A percentile compares a stretch with the other conserved stretches of the same genome.
Conservation (phyloP, 1,140 invertebrate species). For the Thaumetopoea pityocampa region DNA sequence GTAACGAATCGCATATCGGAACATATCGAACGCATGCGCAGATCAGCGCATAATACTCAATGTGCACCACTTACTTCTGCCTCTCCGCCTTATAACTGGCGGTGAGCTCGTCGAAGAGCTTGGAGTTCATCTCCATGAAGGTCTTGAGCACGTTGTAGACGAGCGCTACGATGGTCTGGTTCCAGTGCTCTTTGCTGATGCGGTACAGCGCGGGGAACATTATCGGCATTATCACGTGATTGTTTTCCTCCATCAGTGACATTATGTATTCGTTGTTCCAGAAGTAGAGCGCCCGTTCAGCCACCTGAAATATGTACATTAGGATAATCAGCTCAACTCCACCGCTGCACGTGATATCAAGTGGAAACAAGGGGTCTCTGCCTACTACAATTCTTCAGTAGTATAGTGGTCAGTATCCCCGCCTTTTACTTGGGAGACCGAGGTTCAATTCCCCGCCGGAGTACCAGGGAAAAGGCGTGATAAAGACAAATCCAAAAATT, state of each 20-base stretch:
- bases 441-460: too few relatives aligned
- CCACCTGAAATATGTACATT: conserved; percentile 82
- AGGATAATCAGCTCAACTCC: not conserved
- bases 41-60: not conserved
- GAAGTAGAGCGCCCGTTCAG: conserved; percentile 96
- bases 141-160: conserved; percentile 99
- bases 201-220: conserved; percentile 98
- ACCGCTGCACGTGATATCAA: not conserved
- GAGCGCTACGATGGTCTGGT: conserved; percentile 98
- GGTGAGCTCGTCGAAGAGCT: conserved; percentile 98
- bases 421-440: too few relatives aligned
- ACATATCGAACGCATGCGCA: too few relatives aligned
- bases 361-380: too few relatives aligned
- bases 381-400: too few relatives aligned
- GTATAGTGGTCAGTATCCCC: too few relatives aligned
- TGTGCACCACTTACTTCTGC: conserved; percentile 89
- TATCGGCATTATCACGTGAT: conserved; percentile 93
- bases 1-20: too few relatives aligned
- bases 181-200: conserved; percentile 99
- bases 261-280: conserved; percentile 99
- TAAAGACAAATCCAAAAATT: too few relatives aligned
- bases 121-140: conserved; percentile 99
- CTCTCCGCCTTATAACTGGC: conserved; percentile 98
- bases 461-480: too few relatives aligned
- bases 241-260: conserved; percentile 95